These are phyloP conservation scores for Philopotamus ludificatus DNA, from an alignment of 1,140 invertebrate species.

Conservation along the genomic window DNA sequence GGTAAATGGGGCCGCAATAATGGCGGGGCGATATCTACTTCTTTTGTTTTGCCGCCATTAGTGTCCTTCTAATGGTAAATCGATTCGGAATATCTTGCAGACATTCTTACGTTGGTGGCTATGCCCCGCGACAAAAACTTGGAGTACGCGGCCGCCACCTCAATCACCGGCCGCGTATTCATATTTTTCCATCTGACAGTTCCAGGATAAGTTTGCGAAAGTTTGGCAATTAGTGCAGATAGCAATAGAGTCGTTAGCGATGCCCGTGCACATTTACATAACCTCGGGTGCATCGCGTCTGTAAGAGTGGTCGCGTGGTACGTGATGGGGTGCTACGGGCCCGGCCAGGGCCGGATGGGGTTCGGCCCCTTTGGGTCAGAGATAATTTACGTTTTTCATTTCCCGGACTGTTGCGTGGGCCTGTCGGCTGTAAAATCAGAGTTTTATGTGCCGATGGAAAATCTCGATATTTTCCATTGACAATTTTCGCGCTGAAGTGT, in stretches of 20 bases:
- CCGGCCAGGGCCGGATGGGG: no score
- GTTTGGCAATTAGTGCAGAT: no score
- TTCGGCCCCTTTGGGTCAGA: neutral
- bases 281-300: no score
- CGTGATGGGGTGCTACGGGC: no score
- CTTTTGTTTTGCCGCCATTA: slow-evolving; percentile 35
- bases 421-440: slow-evolving; percentile 4
- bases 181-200: no score
- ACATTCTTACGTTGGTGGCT: no score
- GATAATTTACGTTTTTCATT: slow-evolving; percentile 28
- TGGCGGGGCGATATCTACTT: slow-evolving; percentile 16
- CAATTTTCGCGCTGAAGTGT: slow-evolving; percentile 14
- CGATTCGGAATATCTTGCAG: slow-evolving; percentile 18
- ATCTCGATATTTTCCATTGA: slow-evolving; percentile 12
- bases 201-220: no score
- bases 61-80: slow-evolving; percentile 33
- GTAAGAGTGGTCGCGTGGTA: no score
- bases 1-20: slow-evolving; percentile 34
- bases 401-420: slow-evolving; percentile 6
- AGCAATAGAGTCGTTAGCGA: neutral
- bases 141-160: no score
- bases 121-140: no score
- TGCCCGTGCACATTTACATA: neutral
- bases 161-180: no score
- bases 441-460: slow-evolving; percentile 9